These are phyloP conservation scores for Anticlea derivata DNA, from an alignment of 2,888 invertebrate species.

Conservation along the genomic window DNA sequence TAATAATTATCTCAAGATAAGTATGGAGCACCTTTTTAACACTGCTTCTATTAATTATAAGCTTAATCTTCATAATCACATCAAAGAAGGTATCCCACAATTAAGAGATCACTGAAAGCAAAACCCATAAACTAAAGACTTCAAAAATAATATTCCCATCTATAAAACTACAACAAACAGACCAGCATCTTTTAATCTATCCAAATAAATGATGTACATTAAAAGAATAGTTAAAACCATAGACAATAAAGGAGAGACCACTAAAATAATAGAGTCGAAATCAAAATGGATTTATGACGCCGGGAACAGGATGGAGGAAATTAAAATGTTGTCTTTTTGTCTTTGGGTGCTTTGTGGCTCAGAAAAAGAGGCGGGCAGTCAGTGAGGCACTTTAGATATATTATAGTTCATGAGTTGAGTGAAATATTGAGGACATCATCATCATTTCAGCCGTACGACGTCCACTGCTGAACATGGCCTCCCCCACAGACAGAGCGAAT, in stretches of 20 bases:
- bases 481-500: too few species aligned
- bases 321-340: constrained; percentile 55
- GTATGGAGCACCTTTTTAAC: not conserved
- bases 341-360: constrained; percentile 22
- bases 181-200: constrained; percentile 22
- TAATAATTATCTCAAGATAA: not conserved
- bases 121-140: constrained; percentile 19
- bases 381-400: too few species aligned
- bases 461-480: too few species aligned
- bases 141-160: constrained; percentile 26
- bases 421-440: too few species aligned
- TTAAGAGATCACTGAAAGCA: constrained; percentile 23
- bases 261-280: constrained; percentile 65
- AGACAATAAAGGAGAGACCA: constrained; percentile 57
- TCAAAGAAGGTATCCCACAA: constrained; percentile 20
- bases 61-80: constrained; percentile 27
- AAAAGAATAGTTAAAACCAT: constrained; percentile 59
- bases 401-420: too few species aligned
- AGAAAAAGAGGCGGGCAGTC: not conserved
- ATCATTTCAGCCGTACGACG: too few species aligned
- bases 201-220: constrained; percentile 25
- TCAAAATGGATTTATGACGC: constrained; percentile 56
- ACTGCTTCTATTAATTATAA: constrained; percentile 35
- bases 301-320: constrained; percentile 55
- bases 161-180: constrained; percentile 21